Base-by-base conservation (phyloP, 2,888 invertebrate species). In the Aquatica leii region DNA sequence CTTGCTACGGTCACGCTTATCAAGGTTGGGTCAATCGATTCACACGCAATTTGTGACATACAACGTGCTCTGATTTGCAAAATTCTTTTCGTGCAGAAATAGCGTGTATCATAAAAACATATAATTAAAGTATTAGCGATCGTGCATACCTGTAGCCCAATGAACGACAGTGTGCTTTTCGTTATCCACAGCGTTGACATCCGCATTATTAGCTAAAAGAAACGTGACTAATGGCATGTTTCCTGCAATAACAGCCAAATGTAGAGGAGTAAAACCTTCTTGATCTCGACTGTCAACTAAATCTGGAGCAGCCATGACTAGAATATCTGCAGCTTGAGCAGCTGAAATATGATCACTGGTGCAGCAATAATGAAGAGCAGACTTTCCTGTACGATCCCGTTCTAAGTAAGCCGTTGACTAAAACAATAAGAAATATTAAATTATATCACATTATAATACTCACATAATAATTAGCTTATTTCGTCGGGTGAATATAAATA, bases 141-240 rank as follows among this genome's bases (percentile, higher is more conserved):
- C 9, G 31, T 3, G 51, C 83, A 83, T 80, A 97, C 97, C 98
- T 69, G 97, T 96, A 14, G 98, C 97, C 98, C 98, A 99, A 81
- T 99, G 98, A 8, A 98, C 92, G 48, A 95, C 93, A 1, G 97
- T 95, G 80, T 98, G 98, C 64, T 93, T 92, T 79, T 98, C 98
- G 75, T 93, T 90, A 81, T 99, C 98, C 70, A 93, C 87, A 48
- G 94, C 92, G 80, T 93, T 91, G 69, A 97, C 90, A 77, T 97
- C 92, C 6, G 97, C 97, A 40, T 94, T 93, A 72, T 92, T 91
- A 41, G 94, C 91, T 55, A 97, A 84, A 59, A 98, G 86, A 64
- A 94, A 91, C 73, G 93, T 92, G 66, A 96, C 92, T 71, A 95
- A 86, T 14, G 92, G 90, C 74, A 91, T 89, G 80, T 95, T 94